Evolutionary conservation across 2,113 vertebrate species (phyloP).

Genomic region (Rhineura floridana): DNA sequence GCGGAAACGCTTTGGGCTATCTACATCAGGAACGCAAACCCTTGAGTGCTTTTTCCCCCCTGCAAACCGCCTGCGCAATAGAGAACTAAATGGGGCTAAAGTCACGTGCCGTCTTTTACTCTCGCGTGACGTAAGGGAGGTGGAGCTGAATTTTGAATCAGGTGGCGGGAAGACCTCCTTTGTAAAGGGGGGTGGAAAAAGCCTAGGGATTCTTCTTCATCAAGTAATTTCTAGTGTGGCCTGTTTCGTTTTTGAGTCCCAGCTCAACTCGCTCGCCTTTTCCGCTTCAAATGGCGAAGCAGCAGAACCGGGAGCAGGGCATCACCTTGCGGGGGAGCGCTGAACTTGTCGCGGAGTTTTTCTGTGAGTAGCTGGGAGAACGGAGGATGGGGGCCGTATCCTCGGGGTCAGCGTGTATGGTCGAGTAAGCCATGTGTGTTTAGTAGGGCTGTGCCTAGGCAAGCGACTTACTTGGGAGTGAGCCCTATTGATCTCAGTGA

Average conservation of each 20-base stretch:
- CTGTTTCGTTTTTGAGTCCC: neutral
- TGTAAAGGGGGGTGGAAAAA: no score
- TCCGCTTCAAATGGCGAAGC: conserved; percentile 66
- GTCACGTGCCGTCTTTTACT: no score
- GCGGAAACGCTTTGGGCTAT: no score
- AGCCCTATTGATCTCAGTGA: no score
- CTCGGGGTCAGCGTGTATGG: rapidly evolving
- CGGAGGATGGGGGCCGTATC: rapidly evolving
- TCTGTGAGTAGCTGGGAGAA: conserved; percentile 80
- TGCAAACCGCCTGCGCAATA: no score
- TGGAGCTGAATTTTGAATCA: conserved; percentile 29
- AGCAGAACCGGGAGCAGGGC: conserved; percentile 77
- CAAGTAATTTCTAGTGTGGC: no score
- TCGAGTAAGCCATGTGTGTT: no score
- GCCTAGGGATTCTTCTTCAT: neutral
- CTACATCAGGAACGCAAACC: no score
- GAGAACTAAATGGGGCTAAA: no score
- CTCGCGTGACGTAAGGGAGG: conserved; percentile 11
- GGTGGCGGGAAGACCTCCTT: conserved; percentile 9
- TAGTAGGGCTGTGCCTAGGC: neutral
- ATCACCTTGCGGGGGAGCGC: conserved; percentile 92
- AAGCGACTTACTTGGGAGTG: no score
- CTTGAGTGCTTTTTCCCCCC: no score
- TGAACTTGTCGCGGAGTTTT: conserved; percentile 92
- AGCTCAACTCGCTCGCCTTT: no score